These are phyloP conservation scores for Morpho helenor DNA, from an alignment of 2,888 invertebrate species.

Conservation along the genomic window DNA sequence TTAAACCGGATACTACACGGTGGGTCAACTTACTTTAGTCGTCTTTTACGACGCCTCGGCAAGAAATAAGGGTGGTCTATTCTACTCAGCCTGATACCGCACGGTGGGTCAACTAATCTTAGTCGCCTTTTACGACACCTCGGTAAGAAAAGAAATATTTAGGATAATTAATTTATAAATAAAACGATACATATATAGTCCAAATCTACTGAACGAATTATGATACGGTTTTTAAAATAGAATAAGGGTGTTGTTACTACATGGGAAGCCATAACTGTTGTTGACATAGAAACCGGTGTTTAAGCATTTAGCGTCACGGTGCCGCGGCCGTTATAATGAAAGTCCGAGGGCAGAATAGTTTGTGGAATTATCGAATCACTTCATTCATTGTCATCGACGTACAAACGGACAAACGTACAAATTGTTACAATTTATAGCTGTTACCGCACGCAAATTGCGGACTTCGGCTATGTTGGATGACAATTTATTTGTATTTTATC, in stretches of 20 bases:
- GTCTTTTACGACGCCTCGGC: too few relatives aligned
- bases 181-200: too few relatives aligned
- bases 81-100: too few relatives aligned
- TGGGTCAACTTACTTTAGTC: too few relatives aligned
- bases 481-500: slow-evolving; percentile 9
- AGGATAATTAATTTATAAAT: too few relatives aligned
- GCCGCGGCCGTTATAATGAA: slow-evolving; percentile 33
- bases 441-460: slow-evolving; percentile 11
- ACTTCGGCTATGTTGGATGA: slow-evolving; percentile 12
- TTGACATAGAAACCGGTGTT: slow-evolving; percentile 31
- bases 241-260: slow-evolving; percentile 6
- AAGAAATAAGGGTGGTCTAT: too few relatives aligned
- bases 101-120: too few relatives aligned
- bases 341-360: slow-evolving; percentile 20
- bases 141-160: too few relatives aligned
- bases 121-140: too few relatives aligned
- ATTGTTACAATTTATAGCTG: slow-evolving; percentile 20
- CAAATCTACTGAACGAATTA: too few relatives aligned
- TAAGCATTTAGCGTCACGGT: slow-evolving; percentile 37
- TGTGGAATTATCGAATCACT: slow-evolving; percentile 27
- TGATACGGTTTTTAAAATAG: background rate
- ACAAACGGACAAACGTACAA: slow-evolving; percentile 10
- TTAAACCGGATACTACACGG: too few relatives aligned
- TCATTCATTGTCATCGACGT: slow-evolving; percentile 28
- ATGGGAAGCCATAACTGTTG: slow-evolving; percentile 21